phyloP scores from a whole-genome alignment of 2,888 invertebrate species.

The Isotomurus palustris region DNA sequence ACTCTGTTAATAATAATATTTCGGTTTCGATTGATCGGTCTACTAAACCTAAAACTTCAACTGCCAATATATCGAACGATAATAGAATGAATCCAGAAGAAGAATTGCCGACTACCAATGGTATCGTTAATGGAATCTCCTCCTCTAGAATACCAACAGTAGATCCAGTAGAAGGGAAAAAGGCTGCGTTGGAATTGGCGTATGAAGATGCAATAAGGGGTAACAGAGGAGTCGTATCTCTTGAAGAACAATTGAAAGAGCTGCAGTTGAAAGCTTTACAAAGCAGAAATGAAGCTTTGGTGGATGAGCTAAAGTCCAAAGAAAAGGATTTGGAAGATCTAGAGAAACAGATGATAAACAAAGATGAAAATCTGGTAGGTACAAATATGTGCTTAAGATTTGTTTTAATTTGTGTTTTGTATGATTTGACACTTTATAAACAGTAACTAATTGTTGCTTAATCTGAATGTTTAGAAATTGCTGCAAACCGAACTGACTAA shows the following conservation, averaged over 20 bases:
- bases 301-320: constrained; percentile 55
- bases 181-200: constrained; percentile 54
- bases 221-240: constrained; percentile 52
- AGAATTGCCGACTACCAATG: neutral
- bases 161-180: constrained; percentile 49
- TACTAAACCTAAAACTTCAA: constrained; percentile 24
- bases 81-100: neutral
- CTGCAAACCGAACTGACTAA: constrained; percentile 19
- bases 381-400: neutral
- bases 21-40: constrained; percentile 25
- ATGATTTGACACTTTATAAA: neutral
- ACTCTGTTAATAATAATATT: neutral
- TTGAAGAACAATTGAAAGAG: constrained; percentile 24
- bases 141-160: neutral
- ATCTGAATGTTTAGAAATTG: constrained; percentile 10
- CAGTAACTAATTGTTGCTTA: neutral
- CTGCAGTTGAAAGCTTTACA: constrained; percentile 52
- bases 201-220: constrained; percentile 52
- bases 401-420: neutral
- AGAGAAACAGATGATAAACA: constrained; percentile 55
- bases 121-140: neutral
- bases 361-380: constrained; percentile 51
- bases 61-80: neutral
- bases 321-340: constrained; percentile 49
- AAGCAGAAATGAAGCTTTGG: constrained; percentile 47